Evolutionary conservation across 2,113 vertebrate species (phyloP), one percentile per base, ranked within the genome.

Genomic region (Apus apus): DNA sequence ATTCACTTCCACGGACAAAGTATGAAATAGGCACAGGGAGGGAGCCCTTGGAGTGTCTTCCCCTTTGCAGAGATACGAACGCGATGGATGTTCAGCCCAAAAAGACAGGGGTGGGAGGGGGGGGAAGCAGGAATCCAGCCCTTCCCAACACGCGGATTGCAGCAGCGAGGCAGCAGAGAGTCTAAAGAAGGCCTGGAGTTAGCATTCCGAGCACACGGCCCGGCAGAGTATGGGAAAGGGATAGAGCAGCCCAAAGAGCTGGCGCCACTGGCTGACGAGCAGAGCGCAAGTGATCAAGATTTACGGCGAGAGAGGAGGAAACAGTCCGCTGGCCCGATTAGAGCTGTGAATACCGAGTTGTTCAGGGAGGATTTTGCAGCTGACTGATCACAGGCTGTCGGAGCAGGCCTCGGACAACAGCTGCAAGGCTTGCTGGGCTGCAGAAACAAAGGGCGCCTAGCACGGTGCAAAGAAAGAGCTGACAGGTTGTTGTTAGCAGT

Each of bases 401-500:
- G 97, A 98, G 98, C 98, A 96, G 97, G 98, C 97, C 96, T 97
- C 94, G 97, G 97, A 97, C 98, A 98, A 98, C 98, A 98, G 98
- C 98, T 98, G 98, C 98, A 98, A 98, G 97, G 97, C 98, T 98
- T 97, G 98, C 98, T 94, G 96, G 97, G 97, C 96, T 91, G 95
- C 84, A 40, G 87, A 90, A 85, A 98, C 98, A 98, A 98, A 98
- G 97, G 97, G 98, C 94, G 97, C 98, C 95, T 97, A 97, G 97
- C 97, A 97, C 94, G 61, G 97, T 90, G 97, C 97, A 96, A 96
- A 97, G 97, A 97, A 98, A 97, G 96, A 96, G 97, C 95, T 98
- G 98, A 98, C 98, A 98, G 98, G 98, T 98, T 98, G 98, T 97
- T 98, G 98, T 98, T 98, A 98, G 98, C 97, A 89, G 98, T 97